Evolutionary conservation across 1,140 invertebrate species (phyloP).

Genomic region (Antheraea pernyi): DNA sequence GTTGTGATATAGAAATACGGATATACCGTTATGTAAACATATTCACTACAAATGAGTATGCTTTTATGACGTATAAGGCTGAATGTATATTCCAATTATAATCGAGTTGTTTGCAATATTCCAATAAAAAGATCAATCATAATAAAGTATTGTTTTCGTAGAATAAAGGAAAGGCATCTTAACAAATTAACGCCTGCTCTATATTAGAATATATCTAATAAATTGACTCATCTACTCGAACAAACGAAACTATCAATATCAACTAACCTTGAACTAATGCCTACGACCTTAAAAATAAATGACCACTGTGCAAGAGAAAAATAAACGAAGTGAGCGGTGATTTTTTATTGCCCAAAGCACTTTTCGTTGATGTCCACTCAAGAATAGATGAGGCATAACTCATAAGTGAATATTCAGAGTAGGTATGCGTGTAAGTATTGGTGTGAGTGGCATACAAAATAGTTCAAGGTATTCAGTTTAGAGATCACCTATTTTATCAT

Average conservation of each 20-base stretch:
- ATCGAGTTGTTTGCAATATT: no score
- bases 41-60: background rate
- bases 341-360: constrained; percentile 18
- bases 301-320: constrained; percentile 8
- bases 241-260: background rate
- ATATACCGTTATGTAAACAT: background rate
- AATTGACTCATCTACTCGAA: background rate
- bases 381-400: constrained; percentile 2
- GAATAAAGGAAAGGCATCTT: background rate
- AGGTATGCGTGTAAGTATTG: background rate
- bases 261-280: constrained; percentile 6
- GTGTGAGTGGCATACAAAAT: background rate
- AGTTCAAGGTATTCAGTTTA: background rate
- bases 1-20: background rate
- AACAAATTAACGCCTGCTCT: constrained; percentile 3
- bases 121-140: background rate
- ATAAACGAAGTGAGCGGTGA: constrained; percentile 8
- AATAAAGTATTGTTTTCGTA: background rate
- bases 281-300: constrained; percentile 11
- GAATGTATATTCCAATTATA: no score
- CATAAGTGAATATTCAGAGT: background rate
- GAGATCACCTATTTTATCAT: constrained; percentile 1
- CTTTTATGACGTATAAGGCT: background rate
- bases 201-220: constrained; percentile 5
- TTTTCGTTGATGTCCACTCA: constrained; percentile 8